phyloP scores from a whole-genome alignment of 2,888 invertebrate genomes.

The Protophormia terraenovae region DNA sequence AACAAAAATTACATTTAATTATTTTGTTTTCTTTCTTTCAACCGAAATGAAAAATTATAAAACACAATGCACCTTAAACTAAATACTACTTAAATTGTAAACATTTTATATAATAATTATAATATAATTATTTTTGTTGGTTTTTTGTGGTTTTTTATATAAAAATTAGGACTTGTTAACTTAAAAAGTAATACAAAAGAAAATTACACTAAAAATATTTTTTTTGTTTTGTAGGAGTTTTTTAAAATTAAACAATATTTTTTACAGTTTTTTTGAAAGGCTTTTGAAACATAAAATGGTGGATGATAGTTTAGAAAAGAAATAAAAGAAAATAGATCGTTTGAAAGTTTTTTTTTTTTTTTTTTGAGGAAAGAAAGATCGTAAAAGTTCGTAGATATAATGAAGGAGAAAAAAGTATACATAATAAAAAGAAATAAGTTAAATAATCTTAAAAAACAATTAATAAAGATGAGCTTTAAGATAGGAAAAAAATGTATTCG shows the following conservation, averaged over 20 bases:
- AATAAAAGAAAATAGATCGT: not conserved
- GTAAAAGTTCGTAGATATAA: not conserved
- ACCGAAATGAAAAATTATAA: slow-evolving; percentile 42
- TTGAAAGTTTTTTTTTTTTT: not conserved
- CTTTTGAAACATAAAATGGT: slow-evolving; percentile 36
- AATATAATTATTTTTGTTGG: not conserved
- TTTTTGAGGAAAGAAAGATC: not conserved
- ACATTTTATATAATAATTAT: not conserved
- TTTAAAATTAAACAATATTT: slow-evolving; percentile 26
- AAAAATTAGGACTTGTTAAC: slow-evolving; percentile 66
- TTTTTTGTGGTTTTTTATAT: slow-evolving; percentile 3
- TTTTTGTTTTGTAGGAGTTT: slow-evolving; percentile 40
- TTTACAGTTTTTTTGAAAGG: slow-evolving; percentile 36
- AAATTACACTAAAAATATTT: slow-evolving; percentile 59
- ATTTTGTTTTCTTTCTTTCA: slow-evolving; percentile 20
- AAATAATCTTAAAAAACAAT: not conserved
- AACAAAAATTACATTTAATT: slow-evolving; percentile 34
- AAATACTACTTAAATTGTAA: slow-evolving; percentile 43
- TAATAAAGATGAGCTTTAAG: too few species aligned
- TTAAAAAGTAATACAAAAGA: slow-evolving; percentile 48
- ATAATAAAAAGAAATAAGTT: not conserved
- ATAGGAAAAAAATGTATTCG: not conserved
- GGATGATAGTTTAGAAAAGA: not conserved
- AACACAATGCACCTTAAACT: slow-evolving; percentile 67
- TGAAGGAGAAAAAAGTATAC: not conserved